Evolutionary conservation across 2,113 vertebrate species (phyloP).

Genomic region (Danionella cerebrum): DNA sequence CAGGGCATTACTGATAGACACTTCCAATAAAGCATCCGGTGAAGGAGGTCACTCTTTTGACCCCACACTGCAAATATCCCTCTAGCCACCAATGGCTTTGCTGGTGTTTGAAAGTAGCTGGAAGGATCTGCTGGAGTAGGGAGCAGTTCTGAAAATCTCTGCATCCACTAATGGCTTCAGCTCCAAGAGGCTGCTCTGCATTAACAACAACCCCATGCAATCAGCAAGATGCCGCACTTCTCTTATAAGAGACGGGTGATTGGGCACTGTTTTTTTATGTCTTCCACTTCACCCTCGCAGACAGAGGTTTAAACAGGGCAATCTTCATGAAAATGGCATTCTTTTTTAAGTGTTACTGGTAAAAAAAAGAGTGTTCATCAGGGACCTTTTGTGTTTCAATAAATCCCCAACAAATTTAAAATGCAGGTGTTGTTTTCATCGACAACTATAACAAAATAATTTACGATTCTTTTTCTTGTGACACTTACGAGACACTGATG

Average conservation of each 20-base stretch:
- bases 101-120: conserved; percentile 19
- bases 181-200: conserved; percentile 39
- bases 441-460: no score
- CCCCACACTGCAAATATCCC: conserved; percentile 17
- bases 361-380: no score
- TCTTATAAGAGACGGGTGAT: neutral
- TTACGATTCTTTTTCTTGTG: no score
- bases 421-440: no score
- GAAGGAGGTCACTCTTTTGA: conserved; percentile 31
- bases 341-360: no score
- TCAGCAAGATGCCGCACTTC: conserved; percentile 34
- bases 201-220: conserved; percentile 42
- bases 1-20: neutral
- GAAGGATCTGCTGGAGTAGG: conserved; percentile 25
- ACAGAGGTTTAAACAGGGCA: conserved; percentile 21
- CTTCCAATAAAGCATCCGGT: conserved; percentile 29
- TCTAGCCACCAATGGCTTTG: neutral
- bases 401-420: no score
- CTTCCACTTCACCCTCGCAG: conserved; percentile 6
- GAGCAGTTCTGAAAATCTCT: conserved; percentile 16
- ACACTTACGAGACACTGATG: no score
- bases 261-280: conserved; percentile 8
- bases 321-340: neutral
- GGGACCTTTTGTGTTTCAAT: no score
- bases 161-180: conserved; percentile 38